Percentiles rank a stretch among this genome's conserved stretches.
Evolutionary conservation across 2,113 vertebrate genomes (phyloP).

Genomic region (Entomyzon cyanotis): DNA sequence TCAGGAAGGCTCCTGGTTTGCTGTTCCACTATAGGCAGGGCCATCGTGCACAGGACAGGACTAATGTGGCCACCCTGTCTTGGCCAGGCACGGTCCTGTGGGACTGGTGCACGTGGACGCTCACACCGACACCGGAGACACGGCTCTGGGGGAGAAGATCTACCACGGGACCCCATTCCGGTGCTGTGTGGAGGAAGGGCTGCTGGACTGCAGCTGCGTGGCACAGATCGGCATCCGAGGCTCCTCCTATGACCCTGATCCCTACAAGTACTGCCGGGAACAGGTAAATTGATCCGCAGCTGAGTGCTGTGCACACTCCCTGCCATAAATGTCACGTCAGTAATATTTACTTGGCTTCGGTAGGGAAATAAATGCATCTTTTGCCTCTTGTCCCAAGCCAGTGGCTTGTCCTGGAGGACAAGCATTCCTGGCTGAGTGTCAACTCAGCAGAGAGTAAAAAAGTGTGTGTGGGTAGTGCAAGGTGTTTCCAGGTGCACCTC

Average conservation of each 20-base stretch:
- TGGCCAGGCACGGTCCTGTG: constrained; percentile 83
- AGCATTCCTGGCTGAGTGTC: accelerated
- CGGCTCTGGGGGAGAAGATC: constrained; percentile 85
- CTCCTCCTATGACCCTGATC: constrained; percentile 75
- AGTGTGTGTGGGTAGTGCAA: neutral
- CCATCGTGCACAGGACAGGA: accelerated
- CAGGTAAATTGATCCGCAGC: constrained; percentile 74
- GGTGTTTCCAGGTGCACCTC: neutral
- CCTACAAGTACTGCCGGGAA: constrained; percentile 78
- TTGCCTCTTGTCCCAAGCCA: neutral
- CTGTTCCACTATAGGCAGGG: accelerated
- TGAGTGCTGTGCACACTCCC: accelerated
- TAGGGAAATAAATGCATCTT: neutral
- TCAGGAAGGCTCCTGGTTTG: neutral
- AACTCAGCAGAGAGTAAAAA: neutral
- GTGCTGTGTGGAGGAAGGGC: constrained; percentile 87
- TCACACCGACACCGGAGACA: constrained; percentile 84
- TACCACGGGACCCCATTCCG: constrained; percentile 88
- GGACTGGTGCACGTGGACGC: constrained; percentile 93
- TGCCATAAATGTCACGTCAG: accelerated
- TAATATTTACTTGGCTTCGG: neutral
- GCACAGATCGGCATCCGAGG: constrained; percentile 92
- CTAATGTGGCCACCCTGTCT: accelerated
- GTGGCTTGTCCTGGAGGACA: accelerated
- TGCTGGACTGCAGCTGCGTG: constrained; percentile 87